Base-by-base conservation (phyloP, 2,888 invertebrate species). In the Trachelus stipa region DNA sequence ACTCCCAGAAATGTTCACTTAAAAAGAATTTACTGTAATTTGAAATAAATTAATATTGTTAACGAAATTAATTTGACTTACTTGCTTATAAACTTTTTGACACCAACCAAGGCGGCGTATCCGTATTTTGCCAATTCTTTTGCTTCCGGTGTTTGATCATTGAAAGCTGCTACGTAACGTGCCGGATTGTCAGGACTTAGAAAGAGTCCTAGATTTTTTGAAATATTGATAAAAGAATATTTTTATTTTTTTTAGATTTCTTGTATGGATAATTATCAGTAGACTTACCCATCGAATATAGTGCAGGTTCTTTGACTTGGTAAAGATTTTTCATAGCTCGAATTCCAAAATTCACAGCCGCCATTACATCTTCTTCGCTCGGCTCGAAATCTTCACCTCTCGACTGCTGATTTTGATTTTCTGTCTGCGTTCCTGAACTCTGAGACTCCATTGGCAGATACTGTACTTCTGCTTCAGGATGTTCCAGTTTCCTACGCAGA, bases 101-200 rank as follows among this genome's bases (percentile, higher is more conserved):
- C 93, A 0, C 95, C 95, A 87, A 95, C 94, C 1, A 96, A 92
- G 0, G 95, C 93, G 0, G 95, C 96, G 87, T 95, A 95, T 0
- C 95, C 96, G 83, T 94, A 95, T 83, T 93, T 92, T 31, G 95
- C 93, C 82, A 94, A 93, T 73, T 93, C 92, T 76, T 93, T 92
- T 0, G 95, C 94, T 87, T 94, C 94, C 73, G 94, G 93, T 1
- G 93, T 93, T 34, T 95, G 95, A 1, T 94, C 93, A 88, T 95
- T 96, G 91, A 96, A 96, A 1, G 94, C 94, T 0, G 96, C 96
- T 74, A 96, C 94, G 88, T 94, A 94, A 15, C 93, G 93, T 1
- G 95, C 96, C 11, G 96, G 96, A 86, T 95, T 94, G 74, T 93
- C 93, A 74, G 92, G 92, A 33, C 93, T 92, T 81, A 96, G 90